Conservation (phyloP, 2,113 vertebrate genomes). For the Menidia beryllina region DNA sequence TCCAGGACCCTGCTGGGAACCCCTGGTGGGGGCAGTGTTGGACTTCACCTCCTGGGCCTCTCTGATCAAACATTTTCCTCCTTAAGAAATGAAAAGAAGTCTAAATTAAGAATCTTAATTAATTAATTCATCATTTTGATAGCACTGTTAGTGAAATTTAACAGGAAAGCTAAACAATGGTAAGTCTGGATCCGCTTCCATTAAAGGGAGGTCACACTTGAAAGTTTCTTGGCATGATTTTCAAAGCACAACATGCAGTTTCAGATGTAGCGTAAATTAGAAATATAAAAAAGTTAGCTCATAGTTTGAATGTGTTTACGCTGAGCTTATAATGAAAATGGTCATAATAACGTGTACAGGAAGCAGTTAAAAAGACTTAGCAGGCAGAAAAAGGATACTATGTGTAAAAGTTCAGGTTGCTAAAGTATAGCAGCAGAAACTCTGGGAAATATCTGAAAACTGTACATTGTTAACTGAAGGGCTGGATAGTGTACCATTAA, state of each 20-base stretch:
- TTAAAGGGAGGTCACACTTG: neutral
- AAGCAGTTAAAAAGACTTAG: slow-evolving; percentile 30
- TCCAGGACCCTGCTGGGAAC: slow-evolving; percentile 69
- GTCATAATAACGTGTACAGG: neutral
- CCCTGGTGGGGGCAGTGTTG: slow-evolving; percentile 71
- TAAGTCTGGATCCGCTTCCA: neutral
- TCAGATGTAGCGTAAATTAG: neutral
- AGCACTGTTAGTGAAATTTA: neutral
- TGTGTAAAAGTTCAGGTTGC: slow-evolving; percentile 24
- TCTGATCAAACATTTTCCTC: slow-evolving; percentile 35
- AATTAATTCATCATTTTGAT: slow-evolving; percentile 23
- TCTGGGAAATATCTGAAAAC: slow-evolving; percentile 61
- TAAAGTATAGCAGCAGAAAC: slow-evolving; percentile 45
- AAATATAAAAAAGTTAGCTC: neutral
- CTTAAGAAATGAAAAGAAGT: slow-evolving; percentile 28
- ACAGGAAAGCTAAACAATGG: neutral
- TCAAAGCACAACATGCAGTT: neutral
- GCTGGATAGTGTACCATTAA: slow-evolving; percentile 72
- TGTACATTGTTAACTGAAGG: slow-evolving; percentile 66
- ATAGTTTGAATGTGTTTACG: neutral
- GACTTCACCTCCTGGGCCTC: slow-evolving; percentile 54
- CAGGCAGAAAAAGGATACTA: neutral
- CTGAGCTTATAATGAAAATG: neutral
- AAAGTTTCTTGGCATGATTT: neutral
- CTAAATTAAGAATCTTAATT: slow-evolving; percentile 58